These are phyloP conservation scores for Apoda limacodes DNA, from an alignment of 2,888 invertebrate genomes.

Conservation along the genomic window DNA sequence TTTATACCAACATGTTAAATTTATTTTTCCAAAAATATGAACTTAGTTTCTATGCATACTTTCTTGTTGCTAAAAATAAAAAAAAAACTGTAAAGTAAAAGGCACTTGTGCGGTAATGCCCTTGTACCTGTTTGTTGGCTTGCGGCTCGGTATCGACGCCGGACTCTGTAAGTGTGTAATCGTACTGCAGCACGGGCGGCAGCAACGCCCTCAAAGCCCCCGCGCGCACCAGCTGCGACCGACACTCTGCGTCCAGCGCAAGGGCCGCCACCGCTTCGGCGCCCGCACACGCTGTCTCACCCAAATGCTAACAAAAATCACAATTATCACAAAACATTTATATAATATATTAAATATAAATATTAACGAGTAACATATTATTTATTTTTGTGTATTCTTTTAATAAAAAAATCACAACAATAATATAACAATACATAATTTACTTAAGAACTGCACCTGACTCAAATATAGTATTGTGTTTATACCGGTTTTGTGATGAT, in stretches of 20 bases:
- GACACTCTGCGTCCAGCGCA: conserved; percentile 86
- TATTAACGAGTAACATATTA: too few relatives aligned
- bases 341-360: too few relatives aligned
- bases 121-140: conserved; percentile 78
- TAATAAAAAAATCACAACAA: too few relatives aligned
- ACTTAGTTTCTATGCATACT: too few relatives aligned
- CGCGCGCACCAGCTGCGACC: conserved; percentile 83
- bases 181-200: conserved; percentile 92
- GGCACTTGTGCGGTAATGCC: not conserved
- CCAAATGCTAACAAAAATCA: conserved; percentile 74
- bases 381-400: not conserved
- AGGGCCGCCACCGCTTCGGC: conserved; percentile 92
- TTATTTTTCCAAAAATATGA: too few relatives aligned
- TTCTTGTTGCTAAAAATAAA: too few relatives aligned
- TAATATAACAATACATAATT: not conserved
- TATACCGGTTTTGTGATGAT: conserved; percentile 38
- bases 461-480: conserved; percentile 3
- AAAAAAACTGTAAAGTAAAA: too few relatives aligned
- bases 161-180: conserved; percentile 97
- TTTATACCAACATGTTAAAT: not conserved
- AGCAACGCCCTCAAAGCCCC: conserved; percentile 94
- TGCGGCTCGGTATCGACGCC: conserved; percentile 89
- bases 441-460: not conserved
- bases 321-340: too few relatives aligned
- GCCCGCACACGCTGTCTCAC: conserved; percentile 82